phyloP scores from a whole-genome alignment of 2,888 invertebrate genomes.

The Aproaerema taeniolella region DNA sequence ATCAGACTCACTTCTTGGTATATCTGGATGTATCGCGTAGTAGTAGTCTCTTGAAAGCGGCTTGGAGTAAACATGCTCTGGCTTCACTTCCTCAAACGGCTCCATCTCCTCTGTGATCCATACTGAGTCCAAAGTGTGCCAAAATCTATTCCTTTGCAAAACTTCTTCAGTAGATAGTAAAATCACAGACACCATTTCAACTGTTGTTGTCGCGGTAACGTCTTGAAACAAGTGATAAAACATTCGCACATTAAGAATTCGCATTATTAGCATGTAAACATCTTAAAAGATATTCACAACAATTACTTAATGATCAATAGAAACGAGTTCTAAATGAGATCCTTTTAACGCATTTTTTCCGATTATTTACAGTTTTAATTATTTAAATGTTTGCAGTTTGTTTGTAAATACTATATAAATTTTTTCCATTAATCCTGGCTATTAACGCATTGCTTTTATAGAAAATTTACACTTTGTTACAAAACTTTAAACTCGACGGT shows the following conservation, averaged over 20 bases:
- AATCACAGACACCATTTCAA: constrained; percentile 57
- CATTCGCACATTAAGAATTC: too few relatives aligned
- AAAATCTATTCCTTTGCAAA: constrained; percentile 57
- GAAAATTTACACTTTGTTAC: background rate
- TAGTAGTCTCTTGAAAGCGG: constrained; percentile 60
- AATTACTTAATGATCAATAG: too few relatives aligned
- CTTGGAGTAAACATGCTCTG: constrained; percentile 49
- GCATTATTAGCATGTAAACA: too few relatives aligned
- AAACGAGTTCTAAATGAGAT: too few relatives aligned
- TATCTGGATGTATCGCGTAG: constrained; percentile 59
- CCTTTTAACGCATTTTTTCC: too few relatives aligned
- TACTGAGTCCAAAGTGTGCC: constrained; percentile 54
- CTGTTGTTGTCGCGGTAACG: too few relatives aligned
- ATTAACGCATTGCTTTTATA: background rate
- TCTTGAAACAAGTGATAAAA: constrained; percentile 1
- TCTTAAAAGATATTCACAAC: too few relatives aligned
- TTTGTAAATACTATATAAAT: too few relatives aligned
- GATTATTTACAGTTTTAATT: too few relatives aligned
- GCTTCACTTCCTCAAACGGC: constrained; percentile 61
- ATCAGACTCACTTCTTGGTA: constrained; percentile 66
- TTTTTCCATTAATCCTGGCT: background rate
- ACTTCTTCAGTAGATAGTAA: constrained; percentile 63
- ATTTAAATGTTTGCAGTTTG: too few relatives aligned
- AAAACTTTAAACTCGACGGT: constrained; percentile 19
- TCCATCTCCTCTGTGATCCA: constrained; percentile 65